Evolutionary conservation across 2,888 invertebrate genomes (phyloP).

Genomic region (Drosophila kambysellisi): DNA sequence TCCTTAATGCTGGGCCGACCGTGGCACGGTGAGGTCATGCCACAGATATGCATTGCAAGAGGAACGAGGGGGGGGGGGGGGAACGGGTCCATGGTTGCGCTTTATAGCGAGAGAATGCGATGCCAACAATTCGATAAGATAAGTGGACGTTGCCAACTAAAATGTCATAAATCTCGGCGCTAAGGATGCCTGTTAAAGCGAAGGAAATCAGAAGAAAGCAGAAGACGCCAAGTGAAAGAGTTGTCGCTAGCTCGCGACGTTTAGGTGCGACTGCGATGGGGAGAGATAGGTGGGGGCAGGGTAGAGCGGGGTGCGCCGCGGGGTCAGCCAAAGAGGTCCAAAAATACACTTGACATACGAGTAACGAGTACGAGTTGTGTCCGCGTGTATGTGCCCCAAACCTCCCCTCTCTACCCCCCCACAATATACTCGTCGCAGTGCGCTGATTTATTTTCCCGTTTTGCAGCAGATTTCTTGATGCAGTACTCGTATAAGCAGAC

Average conservation of each 20-base stretch:
- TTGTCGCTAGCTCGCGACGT: conserved; percentile 67
- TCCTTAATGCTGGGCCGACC: conserved; percentile 31
- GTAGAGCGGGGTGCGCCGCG: neutral
- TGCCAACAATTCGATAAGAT: conserved; percentile 85
- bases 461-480: conserved; percentile 84
- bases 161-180: conserved; percentile 84
- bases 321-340: conserved; percentile 59
- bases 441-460: conserved; percentile 85
- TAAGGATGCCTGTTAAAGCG: conserved; percentile 82
- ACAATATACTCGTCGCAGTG: conserved; percentile 65
- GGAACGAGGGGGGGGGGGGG: neutral
- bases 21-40: conserved; percentile 60
- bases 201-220: conserved; percentile 61
- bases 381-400: conserved; percentile 46
- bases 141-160: conserved; percentile 85
- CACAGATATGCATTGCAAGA: conserved; percentile 63
- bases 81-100: conserved; percentile 9
- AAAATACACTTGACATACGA: conserved; percentile 76
- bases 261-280: conserved; percentile 41
- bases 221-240: conserved; percentile 57
- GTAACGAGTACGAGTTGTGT: conserved; percentile 43
- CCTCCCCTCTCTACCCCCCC: rapidly evolving
- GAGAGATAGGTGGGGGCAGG: neutral
- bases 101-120: conserved; percentile 57
- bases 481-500: conserved; percentile 70